Conservation (phyloP, 2,888 invertebrate genomes). For the Zootermopsis nevadensis region DNA sequence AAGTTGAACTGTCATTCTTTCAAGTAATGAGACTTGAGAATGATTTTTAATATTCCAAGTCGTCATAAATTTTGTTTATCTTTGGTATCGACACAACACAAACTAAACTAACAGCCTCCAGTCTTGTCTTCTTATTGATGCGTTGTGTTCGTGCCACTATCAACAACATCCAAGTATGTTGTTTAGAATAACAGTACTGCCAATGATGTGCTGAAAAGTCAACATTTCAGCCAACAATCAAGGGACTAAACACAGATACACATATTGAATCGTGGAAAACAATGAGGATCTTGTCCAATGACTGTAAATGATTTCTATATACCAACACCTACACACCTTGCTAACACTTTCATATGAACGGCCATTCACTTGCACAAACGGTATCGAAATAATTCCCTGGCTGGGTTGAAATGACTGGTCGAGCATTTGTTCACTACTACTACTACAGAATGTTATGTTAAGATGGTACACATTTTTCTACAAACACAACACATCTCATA, state of each 20-base stretch:
- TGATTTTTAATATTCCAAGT: slow-evolving; percentile 16
- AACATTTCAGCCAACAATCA: slow-evolving; percentile 21
- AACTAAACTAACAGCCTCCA: slow-evolving; percentile 30
- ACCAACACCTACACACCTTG: neutral
- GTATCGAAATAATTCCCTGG: no score
- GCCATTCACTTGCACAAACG: neutral
- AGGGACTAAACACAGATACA: neutral
- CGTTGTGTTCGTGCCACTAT: slow-evolving; percentile 28
- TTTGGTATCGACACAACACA: slow-evolving; percentile 27
- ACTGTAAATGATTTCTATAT: neutral
- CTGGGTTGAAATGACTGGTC: neutral
- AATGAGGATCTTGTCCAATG: neutral
- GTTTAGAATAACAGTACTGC: slow-evolving; percentile 12
- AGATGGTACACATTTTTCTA: slow-evolving; percentile 16
- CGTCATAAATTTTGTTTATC: slow-evolving; percentile 8
- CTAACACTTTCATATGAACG: neutral
- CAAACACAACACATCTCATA: slow-evolving; percentile 19
- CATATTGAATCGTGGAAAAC: neutral
- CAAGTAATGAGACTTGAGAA: neutral
- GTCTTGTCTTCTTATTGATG: slow-evolving; percentile 31
- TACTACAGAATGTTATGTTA: slow-evolving; percentile 1
- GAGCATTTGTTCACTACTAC: neutral
- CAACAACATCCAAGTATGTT: slow-evolving; percentile 8
- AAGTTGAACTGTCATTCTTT: neutral
- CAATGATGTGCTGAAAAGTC: slow-evolving; percentile 12